Conservation (phyloP, 2,797 vertebrate genomes). For the Falco naumanni region DNA sequence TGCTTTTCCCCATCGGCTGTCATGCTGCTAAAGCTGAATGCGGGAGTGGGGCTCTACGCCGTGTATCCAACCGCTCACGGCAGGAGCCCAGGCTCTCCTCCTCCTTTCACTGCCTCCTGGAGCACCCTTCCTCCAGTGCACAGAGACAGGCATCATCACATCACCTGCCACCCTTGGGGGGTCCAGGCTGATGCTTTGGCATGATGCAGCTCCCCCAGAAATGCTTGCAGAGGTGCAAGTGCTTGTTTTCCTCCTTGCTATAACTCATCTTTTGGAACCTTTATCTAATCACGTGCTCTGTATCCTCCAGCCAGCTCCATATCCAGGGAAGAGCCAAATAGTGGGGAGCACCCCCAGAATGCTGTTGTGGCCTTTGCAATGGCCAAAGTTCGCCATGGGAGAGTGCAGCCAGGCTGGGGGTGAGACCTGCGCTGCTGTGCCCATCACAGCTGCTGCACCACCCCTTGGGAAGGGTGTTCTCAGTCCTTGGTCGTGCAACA, state of each 20-base stretch:
- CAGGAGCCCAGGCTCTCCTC: neutral
- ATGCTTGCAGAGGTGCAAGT: accelerated
- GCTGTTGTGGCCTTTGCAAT: neutral
- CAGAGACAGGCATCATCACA: neutral
- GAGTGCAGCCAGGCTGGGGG: accelerated
- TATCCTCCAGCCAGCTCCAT: neutral
- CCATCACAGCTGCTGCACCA: neutral
- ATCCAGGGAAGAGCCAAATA: accelerated
- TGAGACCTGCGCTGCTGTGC: accelerated
- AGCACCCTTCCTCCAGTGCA: neutral
- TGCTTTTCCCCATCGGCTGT: neutral
- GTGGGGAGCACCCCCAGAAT: neutral
- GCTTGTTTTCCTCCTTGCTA: neutral
- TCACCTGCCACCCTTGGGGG: accelerated
- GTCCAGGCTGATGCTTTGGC: neutral
- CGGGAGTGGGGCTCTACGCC: neutral
- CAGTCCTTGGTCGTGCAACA: accelerated
- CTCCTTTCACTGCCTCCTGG: neutral
- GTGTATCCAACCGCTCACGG: accelerated
- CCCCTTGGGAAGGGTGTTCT: neutral
- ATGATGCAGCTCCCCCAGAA: accelerated
- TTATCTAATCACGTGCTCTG: neutral
- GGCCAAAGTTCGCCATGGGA: neutral
- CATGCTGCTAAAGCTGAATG: accelerated
- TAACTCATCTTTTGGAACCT: neutral